Percentiles rank a stretch among this genome's conserved stretches.
phyloP scores from a whole-genome alignment of 2,888 invertebrate species.

The Cabera pusaria region DNA sequence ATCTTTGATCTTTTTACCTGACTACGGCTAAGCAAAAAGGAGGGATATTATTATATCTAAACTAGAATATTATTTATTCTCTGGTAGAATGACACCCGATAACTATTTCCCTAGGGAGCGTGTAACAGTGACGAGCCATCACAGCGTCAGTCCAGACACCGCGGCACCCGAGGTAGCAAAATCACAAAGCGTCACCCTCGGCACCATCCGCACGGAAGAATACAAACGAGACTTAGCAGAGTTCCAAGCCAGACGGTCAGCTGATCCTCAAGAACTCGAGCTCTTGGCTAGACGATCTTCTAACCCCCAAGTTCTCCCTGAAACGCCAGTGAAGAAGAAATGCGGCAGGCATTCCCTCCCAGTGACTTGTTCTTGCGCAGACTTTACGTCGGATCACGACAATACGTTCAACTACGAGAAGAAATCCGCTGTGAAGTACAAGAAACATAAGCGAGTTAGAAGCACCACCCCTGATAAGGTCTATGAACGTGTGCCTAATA shows the following conservation, averaged over 20 bases:
- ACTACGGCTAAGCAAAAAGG: too few relatives aligned
- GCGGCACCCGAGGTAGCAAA: slow-evolving; percentile 39
- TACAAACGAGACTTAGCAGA: slow-evolving; percentile 76
- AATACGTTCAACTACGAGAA: slow-evolving; percentile 73
- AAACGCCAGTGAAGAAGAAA: slow-evolving; percentile 64
- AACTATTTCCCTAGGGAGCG: slow-evolving; percentile 68
- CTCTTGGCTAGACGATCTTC: slow-evolving; percentile 72
- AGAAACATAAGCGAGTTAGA: slow-evolving; percentile 60
- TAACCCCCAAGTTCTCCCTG: slow-evolving; percentile 50
- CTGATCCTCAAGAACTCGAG: slow-evolving; percentile 50
- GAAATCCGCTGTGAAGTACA: slow-evolving; percentile 67
- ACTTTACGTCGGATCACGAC: slow-evolving; percentile 64
- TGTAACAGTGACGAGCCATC: slow-evolving; percentile 66
- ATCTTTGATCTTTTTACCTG: too few relatives aligned
- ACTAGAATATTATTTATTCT: too few relatives aligned
- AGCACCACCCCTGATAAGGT: slow-evolving; percentile 53
- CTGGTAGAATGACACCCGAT: too few relatives aligned
- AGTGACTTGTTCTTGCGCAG: slow-evolving; percentile 70
- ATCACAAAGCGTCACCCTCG: slow-evolving; percentile 40
- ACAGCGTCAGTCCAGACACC: slow-evolving; percentile 46
- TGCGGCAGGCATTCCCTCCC: slow-evolving; percentile 70
- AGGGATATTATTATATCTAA: too few relatives aligned
- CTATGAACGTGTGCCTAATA: slow-evolving; percentile 59
- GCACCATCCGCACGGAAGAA: slow-evolving; percentile 73
- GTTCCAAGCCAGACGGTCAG: slow-evolving; percentile 72